Conservation (phyloP, 2,113 vertebrate genomes). For the Tretioscincus oriximinensis region DNA sequence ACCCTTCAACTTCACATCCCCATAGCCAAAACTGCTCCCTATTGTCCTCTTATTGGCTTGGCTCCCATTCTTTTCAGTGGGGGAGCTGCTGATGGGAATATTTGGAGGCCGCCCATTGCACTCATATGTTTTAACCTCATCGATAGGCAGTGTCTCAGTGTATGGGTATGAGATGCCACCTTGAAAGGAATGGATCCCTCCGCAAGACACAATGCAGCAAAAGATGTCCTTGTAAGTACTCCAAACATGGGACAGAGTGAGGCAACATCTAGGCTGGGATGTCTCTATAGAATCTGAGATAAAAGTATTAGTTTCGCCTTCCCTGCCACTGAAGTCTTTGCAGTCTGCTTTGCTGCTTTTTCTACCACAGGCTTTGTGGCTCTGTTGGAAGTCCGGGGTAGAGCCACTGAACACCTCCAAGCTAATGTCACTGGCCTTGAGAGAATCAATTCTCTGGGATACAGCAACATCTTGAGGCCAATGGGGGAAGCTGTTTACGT, state of each 20-base stretch:
- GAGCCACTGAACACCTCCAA: constrained; percentile 75
- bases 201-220: constrained; percentile 80
- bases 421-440: constrained; percentile 69
- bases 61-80: constrained; percentile 71
- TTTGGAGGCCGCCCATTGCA: constrained; percentile 76
- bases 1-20: constrained; percentile 88
- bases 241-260: constrained; percentile 85
- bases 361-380: constrained; percentile 59
- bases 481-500: constrained; percentile 59
- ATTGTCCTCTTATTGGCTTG: constrained; percentile 71
- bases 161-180: constrained; percentile 74
- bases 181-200: constrained; percentile 65
- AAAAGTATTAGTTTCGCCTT: constrained; percentile 86
- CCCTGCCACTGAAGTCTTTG: constrained; percentile 72
- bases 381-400: constrained; percentile 57
- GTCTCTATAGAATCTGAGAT: constrained; percentile 85
- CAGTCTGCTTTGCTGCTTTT: constrained; percentile 67
- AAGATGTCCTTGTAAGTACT: constrained; percentile 82
- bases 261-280: constrained; percentile 76
- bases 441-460: constrained; percentile 60
- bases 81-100: constrained; percentile 73
- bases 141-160: constrained; percentile 66
- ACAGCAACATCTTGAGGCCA: constrained; percentile 68
- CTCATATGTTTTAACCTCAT: constrained; percentile 64
- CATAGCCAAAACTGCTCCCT: constrained; percentile 91